Evolutionary conservation across 2,888 invertebrate species (phyloP).

Genomic region (Eudasyphora cyanicolor): DNA sequence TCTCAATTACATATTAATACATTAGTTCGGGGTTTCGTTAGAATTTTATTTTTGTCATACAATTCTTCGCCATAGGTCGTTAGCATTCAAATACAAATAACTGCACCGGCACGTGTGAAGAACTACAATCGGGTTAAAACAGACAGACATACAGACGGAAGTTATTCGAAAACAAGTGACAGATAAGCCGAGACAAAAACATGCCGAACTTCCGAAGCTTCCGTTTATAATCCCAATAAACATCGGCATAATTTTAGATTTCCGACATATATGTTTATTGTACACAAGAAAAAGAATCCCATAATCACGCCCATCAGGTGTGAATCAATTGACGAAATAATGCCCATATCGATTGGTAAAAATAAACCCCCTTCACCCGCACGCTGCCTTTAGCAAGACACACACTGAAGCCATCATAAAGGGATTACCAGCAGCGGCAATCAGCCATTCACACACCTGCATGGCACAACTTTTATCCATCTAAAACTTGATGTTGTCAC

Average conservation of each 20-base stretch:
- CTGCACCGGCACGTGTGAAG: neutral
- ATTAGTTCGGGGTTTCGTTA: too few relatives aligned
- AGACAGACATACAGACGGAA: neutral
- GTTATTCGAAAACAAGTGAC: neutral
- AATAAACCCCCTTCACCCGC: neutral
- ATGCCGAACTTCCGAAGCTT: too few relatives aligned
- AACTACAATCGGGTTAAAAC: too few relatives aligned
- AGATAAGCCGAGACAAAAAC: neutral
- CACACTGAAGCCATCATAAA: neutral
- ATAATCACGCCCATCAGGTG: neutral
- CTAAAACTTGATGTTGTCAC: neutral
- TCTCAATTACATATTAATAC: too few relatives aligned
- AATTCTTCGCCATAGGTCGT: too few relatives aligned
- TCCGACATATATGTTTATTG: too few relatives aligned
- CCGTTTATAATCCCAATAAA: neutral
- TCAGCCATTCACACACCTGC: neutral
- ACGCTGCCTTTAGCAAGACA: neutral
- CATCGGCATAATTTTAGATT: constrained; percentile 3
- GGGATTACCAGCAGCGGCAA: neutral
- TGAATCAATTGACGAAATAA: neutral
- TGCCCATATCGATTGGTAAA: neutral
- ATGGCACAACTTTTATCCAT: neutral
- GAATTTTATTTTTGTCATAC: too few relatives aligned
- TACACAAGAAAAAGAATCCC: neutral
- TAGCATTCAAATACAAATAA: too few relatives aligned